Conservation (phyloP, 2,113 vertebrate genomes). For the Tor tambroides region DNA sequence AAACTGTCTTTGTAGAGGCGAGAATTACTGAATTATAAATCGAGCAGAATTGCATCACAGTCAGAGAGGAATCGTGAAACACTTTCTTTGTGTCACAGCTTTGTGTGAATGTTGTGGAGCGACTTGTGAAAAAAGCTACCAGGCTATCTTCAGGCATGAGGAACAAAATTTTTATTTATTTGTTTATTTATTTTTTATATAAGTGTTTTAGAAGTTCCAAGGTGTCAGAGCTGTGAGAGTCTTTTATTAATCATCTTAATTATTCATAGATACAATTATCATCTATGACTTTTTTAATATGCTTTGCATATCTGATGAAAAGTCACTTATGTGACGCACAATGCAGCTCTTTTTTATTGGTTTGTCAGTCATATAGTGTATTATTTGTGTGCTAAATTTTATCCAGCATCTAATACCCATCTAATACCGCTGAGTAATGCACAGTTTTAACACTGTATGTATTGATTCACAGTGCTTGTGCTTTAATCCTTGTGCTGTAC, state of each 20-base stretch:
- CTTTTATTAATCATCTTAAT: background rate
- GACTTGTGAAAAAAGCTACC: background rate
- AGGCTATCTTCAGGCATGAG: background rate
- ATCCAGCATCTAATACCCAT: too few species aligned
- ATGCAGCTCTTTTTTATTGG: background rate
- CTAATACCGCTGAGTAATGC: background rate
- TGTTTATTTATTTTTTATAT: too few species aligned
- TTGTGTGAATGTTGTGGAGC: background rate
- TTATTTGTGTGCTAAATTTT: background rate
- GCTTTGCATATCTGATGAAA: background rate
- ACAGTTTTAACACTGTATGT: background rate
- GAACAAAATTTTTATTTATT: too few species aligned
- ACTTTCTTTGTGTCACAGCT: background rate
- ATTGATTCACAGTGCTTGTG: background rate
- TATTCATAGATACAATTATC: background rate
- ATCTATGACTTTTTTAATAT: background rate
- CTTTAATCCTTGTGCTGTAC: too few species aligned
- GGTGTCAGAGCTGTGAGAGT: background rate
- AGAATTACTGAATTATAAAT: slow-evolving; percentile 20
- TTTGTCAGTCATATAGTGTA: background rate
- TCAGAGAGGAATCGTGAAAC: slow-evolving; percentile 2
- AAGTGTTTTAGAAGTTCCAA: background rate
- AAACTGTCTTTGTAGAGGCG: background rate
- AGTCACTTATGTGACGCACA: background rate
- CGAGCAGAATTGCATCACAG: slow-evolving; percentile 5